Base-by-base conservation (phyloP, 2,888 invertebrate species). In the Drosophila maculinotata region DNA sequence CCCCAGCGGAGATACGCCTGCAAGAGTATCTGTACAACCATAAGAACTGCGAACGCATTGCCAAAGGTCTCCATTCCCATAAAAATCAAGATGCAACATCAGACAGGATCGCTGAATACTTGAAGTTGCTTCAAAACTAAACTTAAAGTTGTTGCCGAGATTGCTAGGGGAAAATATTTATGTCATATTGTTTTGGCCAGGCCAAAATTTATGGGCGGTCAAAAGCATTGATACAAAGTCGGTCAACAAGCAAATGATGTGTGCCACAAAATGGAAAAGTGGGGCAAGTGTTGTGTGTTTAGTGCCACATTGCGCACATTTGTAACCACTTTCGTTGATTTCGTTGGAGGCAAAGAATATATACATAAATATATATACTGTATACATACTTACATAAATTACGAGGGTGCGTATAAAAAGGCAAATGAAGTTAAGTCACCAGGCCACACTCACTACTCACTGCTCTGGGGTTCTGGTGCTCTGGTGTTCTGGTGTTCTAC, bases 161-260 rank as follows among this genome's bases (percentile, higher is more conserved):
- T 20, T 20, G 4, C 20, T n/a, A n/a, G n/a, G n/a, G n/a, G n/a
- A n/a, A n/a, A n/a, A n/a, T n/a, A 38, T 23, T 49, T 42, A 9
- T 26, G 12, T 2, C 20, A 35, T 31, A 33, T 35, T 44, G 53
- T 31, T 26, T 38, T 47, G 23, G 9, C 12, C 17, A 9, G 9
- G 5, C 9, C 12, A 33, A 17, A 38, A 38, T 17, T 10, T 20
- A 25, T 60, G 49, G 48, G 38, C 49, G 69, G 42, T 39, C 67
- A 45, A 51, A 45, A 52, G 17, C 48, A 67, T 66, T 25, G 70
- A 70, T 68, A 54, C 7, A 28, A 70, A 73, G 49, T 60, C 68
- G 69, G 68, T 48, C 70, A 67, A 73, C 49, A 42, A 51, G 33
- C 51, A 25, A 41, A 41, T 67, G 33, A 59, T 51, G 67, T 59